A percentile compares a stretch with the other conserved stretches of the same genome.
Evolutionary conservation across 2,797 vertebrate species (phyloP).

Genomic region (Aratinga solstitialis): DNA sequence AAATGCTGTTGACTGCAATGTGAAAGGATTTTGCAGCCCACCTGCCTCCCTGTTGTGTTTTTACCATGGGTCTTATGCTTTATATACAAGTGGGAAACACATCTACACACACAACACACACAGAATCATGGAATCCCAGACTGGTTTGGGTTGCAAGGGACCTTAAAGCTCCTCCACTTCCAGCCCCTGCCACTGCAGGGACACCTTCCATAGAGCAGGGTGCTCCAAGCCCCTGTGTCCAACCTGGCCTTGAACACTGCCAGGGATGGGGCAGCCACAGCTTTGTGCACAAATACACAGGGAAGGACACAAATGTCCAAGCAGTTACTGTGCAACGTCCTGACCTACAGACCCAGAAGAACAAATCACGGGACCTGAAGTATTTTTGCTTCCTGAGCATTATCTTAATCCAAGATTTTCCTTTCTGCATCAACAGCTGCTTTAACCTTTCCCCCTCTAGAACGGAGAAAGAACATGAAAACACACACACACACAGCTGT

Average conservation of each 20-base stretch:
- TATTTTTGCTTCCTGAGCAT: not conserved
- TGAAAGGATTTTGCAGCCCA: not conserved
- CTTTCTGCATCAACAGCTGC: not conserved
- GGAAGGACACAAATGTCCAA: too few species aligned
- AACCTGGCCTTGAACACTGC: not conserved
- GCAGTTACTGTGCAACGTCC: not conserved
- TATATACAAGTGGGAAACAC: not conserved
- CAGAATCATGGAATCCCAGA: not conserved
- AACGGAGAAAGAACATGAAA: not conserved
- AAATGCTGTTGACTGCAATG: not conserved
- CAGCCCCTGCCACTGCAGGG: not conserved
- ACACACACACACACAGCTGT: too few species aligned
- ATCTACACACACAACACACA: rapidly evolving
- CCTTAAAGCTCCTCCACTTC: not conserved
- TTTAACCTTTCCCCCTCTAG: not conserved
- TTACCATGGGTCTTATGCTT: not conserved
- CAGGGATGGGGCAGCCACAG: not conserved
- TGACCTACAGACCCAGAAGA: not conserved
- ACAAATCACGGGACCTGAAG: not conserved
- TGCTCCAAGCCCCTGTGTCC: not conserved
- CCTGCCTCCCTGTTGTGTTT: not conserved
- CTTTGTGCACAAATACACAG: not conserved
- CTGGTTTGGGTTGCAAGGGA: not conserved
- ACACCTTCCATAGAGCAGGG: not conserved
- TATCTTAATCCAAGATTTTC: not conserved